Conservation (phyloP, 1,140 invertebrate species). For the Drosophila teissieri region DNA sequence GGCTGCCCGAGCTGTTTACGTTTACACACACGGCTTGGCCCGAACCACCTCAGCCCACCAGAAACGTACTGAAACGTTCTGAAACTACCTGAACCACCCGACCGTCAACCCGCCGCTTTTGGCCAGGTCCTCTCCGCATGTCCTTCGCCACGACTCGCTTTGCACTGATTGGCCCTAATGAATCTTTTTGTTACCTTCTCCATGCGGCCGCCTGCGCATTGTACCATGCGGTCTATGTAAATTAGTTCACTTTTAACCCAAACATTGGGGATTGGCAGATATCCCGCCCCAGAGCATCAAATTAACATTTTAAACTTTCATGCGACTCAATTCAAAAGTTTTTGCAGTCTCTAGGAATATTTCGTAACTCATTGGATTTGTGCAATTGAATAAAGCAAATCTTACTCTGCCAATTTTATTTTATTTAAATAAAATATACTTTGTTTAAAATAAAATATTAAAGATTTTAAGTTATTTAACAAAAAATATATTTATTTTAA, state of each 20-base stretch:
- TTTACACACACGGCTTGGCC: slow-evolving; percentile 67
- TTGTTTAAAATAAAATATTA: too few species aligned
- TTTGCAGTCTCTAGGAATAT: neutral
- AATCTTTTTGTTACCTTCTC: slow-evolving; percentile 80
- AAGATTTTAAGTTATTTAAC: too few species aligned
- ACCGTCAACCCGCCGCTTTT: slow-evolving; percentile 12
- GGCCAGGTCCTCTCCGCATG: slow-evolving; percentile 42
- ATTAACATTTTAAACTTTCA: slow-evolving; percentile 29
- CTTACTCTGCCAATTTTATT: too few species aligned
- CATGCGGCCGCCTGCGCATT: slow-evolving; percentile 78
- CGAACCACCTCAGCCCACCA: slow-evolving; percentile 7
- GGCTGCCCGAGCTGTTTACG: slow-evolving; percentile 50
- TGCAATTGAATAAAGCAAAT: neutral
- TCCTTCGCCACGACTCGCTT: slow-evolving; percentile 64
- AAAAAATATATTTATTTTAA: too few species aligned
- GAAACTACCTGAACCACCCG: neutral
- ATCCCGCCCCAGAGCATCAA: slow-evolving; percentile 4
- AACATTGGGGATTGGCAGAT: slow-evolving; percentile 19
- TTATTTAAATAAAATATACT: too few species aligned
- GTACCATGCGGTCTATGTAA: slow-evolving; percentile 79
- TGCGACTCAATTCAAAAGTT: slow-evolving; percentile 7
- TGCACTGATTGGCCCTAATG: slow-evolving; percentile 82
- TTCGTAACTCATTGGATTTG: neutral
- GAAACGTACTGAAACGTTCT: too few species aligned
- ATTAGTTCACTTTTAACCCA: slow-evolving; percentile 82